phyloP scores from a whole-genome alignment of 2,113 vertebrate genomes.

The Platysternon megacephalum region DNA sequence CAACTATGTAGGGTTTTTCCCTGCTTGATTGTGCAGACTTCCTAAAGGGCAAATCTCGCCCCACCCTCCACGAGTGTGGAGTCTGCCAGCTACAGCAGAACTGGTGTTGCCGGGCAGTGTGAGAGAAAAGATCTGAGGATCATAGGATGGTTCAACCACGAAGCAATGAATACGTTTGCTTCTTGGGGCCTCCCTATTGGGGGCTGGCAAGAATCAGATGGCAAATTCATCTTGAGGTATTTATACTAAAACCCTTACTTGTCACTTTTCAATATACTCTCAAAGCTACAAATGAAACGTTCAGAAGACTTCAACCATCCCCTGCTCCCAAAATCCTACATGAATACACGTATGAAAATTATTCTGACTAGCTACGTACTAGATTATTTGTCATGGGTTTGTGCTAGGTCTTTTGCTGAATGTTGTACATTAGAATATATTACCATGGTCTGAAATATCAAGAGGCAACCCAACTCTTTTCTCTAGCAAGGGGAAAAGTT shows the following conservation, averaged over 20 bases:
- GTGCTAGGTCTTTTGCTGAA: background rate
- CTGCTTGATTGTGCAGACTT: background rate
- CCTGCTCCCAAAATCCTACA: background rate
- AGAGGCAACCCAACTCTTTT: background rate
- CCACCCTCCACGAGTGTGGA: background rate
- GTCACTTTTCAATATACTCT: accelerated
- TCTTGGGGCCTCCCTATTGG: accelerated
- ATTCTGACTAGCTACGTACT: background rate
- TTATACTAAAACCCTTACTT: background rate
- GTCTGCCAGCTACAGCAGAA: background rate
- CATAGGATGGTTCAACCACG: background rate
- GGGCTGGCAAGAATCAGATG: accelerated
- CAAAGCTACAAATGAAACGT: accelerated
- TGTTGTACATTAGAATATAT: background rate
- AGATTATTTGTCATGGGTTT: background rate
- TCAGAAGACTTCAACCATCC: background rate
- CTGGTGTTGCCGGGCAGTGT: background rate
- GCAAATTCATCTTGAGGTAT: accelerated
- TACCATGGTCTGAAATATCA: background rate
- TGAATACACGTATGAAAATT: background rate
- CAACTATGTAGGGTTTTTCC: background rate
- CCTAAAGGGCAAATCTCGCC: background rate
- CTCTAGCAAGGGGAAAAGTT: background rate
- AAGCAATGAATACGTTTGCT: accelerated
- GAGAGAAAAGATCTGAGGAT: background rate